These are phyloP conservation scores for Dasypogon diadema DNA, from an alignment of 2,888 invertebrate genomes.

Conservation along the genomic window DNA sequence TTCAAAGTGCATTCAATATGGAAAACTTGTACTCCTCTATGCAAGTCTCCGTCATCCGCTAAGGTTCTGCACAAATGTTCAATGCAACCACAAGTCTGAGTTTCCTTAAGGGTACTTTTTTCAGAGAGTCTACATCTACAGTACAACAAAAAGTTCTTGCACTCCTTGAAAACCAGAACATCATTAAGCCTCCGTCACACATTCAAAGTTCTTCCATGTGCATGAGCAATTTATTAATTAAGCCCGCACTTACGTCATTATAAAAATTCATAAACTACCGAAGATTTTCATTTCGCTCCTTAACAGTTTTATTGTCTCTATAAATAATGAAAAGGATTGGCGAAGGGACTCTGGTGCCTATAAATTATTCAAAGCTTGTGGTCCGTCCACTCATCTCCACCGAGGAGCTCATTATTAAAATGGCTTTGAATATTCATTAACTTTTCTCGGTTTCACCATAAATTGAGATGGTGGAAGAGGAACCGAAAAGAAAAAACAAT, in stretches of 20 bases:
- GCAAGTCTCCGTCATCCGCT: background rate
- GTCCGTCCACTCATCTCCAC: constrained; percentile 39
- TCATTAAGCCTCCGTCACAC: background rate
- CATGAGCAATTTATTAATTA: constrained; percentile 27
- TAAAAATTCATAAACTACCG: constrained; percentile 44
- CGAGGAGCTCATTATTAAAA: constrained; percentile 51
- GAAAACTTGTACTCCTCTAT: background rate
- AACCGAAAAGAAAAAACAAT: constrained; percentile 25
- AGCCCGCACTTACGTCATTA: background rate
- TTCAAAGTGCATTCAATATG: background rate
- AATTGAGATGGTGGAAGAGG: constrained; percentile 30
- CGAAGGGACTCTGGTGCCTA: constrained; percentile 18
- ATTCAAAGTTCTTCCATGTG: background rate
- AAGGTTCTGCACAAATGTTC: background rate
- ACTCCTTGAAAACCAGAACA: constrained; percentile 9
- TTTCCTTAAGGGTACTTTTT: background rate
- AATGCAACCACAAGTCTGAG: background rate
- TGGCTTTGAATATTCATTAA: constrained; percentile 52
- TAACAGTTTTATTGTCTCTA: constrained; percentile 35
- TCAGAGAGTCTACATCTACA: background rate
- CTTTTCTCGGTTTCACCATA: constrained; percentile 50
- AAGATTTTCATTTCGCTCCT: constrained; percentile 32
- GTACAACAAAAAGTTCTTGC: background rate
- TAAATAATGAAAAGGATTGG: constrained; percentile 46
- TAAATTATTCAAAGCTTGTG: constrained; percentile 47